These are phyloP conservation scores for Sturmia bella DNA, from an alignment of 2,888 invertebrate species.

Conservation along the genomic window DNA sequence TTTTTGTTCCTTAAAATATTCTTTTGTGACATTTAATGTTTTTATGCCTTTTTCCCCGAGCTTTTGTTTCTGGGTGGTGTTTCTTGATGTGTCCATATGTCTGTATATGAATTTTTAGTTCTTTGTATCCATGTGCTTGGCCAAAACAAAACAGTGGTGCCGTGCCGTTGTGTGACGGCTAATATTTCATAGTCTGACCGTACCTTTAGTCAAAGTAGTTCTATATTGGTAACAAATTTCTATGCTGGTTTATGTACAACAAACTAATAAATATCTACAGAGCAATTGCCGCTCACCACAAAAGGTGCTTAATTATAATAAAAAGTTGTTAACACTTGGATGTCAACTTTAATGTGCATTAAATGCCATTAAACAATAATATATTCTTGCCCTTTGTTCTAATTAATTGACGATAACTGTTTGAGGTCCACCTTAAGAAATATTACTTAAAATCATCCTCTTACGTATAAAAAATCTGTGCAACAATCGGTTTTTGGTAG, in stretches of 20 bases:
- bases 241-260: conserved; percentile 16
- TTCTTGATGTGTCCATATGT: no score
- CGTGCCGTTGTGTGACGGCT: no score
- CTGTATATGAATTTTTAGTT: no score
- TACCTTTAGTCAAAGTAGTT: conserved; percentile 1
- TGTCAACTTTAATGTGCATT: neutral
- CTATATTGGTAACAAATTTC: conserved; percentile 24
- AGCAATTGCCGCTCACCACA: neutral
- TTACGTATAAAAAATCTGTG: no score
- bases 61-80: no score
- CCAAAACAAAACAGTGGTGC: no score
- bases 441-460: neutral
- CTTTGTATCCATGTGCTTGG: no score
- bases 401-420: conserved; percentile 28
- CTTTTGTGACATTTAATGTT: no score
- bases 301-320: conserved; percentile 16
- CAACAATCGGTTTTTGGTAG: no score
- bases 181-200: no score
- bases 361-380: neutral
- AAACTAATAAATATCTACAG: conserved; percentile 9
- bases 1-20: no score
- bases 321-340: conserved; percentile 14
- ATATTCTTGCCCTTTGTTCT: neutral
- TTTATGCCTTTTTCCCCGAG: no score
- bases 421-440: neutral